Conservation (phyloP, 2,797 vertebrate species). For the Todus mexicanus region DNA sequence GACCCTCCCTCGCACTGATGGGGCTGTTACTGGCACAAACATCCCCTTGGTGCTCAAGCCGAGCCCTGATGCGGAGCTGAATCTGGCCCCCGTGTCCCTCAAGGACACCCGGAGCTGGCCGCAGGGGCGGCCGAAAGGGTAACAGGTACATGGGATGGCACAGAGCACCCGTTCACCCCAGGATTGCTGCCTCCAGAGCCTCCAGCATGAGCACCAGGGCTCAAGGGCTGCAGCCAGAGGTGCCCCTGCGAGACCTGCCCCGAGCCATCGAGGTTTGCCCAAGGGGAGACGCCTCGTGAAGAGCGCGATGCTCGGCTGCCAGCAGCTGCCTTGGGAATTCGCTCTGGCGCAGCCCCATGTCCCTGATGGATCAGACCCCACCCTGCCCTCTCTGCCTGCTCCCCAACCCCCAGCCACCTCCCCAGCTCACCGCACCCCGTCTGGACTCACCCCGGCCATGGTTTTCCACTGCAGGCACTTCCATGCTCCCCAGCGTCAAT, state of each 20-base stretch:
- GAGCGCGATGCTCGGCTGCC: neutral
- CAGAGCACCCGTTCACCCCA: neutral
- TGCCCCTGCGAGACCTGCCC: neutral
- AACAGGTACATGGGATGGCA: neutral
- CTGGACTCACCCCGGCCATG: neutral
- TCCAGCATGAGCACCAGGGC: rapidly evolving
- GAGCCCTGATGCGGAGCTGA: neutral
- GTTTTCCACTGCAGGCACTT: neutral
- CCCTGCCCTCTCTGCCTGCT: neutral
- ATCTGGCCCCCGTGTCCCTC: rapidly evolving
- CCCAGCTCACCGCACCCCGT: neutral
- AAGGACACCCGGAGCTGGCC: neutral
- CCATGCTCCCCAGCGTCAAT: neutral
- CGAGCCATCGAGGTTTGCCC: too few species aligned
- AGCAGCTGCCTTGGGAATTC: neutral
- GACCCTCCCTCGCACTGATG: neutral
- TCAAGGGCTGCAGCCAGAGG: neutral
- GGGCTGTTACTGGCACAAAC: neutral
- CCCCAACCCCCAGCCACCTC: neutral
- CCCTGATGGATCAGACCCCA: neutral
- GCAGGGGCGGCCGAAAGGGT: neutral
- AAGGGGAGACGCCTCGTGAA: too few species aligned
- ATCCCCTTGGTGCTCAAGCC: neutral
- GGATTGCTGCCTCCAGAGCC: neutral
- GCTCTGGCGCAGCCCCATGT: neutral